Evolutionary conservation across 2,797 vertebrate genomes (phyloP).

Genomic region (Dermochelys coriacea): DNA sequence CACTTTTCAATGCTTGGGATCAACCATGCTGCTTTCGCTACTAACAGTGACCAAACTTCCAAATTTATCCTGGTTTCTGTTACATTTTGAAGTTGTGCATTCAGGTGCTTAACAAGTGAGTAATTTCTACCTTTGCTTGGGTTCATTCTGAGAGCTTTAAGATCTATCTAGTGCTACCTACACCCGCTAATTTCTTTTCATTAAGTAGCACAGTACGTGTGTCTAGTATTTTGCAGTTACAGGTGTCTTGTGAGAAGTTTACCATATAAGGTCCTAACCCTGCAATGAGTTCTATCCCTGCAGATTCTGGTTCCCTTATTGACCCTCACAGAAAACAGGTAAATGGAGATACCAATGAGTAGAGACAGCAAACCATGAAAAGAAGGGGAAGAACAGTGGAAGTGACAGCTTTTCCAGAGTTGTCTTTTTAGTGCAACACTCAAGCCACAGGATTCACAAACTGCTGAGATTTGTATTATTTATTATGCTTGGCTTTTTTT

Average conservation of each 20-base stretch:
- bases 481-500: not conserved
- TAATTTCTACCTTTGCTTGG: not conserved
- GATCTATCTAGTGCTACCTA: not conserved
- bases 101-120: not conserved
- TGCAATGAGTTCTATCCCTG: not conserved
- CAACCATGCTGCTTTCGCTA: not conserved
- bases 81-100: not conserved
- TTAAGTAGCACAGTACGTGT: not conserved
- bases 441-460: not conserved
- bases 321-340: not conserved
- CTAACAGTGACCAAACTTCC: not conserved
- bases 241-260: not conserved
- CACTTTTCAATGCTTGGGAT: not conserved
- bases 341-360: not conserved
- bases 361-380: not conserved
- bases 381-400: not conserved
- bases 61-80: not conserved
- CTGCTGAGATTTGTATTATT: not conserved
- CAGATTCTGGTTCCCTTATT: not conserved
- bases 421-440: not conserved
- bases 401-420: not conserved
- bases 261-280: not conserved
- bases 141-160: rapidly evolving
- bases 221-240: constrained; percentile 3
- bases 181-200: not conserved